Evolutionary conservation across 1,140 invertebrate species (phyloP).

Genomic region (Mizuhopecten yessoensis): DNA sequence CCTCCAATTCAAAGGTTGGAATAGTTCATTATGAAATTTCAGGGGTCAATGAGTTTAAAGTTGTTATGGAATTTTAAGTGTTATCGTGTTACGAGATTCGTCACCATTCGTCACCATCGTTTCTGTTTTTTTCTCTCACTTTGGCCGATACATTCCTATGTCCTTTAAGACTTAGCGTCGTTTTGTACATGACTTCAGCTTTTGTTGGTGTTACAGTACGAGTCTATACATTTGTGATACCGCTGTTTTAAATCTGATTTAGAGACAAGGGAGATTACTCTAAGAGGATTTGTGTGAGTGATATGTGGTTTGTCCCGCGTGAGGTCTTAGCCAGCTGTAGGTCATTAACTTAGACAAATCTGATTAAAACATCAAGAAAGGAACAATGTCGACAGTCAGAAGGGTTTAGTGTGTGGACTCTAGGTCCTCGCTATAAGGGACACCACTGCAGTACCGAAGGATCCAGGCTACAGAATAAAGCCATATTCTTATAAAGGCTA

Average conservation of each 20-base stretch:
- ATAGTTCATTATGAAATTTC: too few species aligned
- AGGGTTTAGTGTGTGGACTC: not conserved
- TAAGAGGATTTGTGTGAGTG: slow-evolving; percentile 8
- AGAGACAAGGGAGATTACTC: slow-evolving; percentile 9
- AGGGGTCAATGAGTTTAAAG: too few species aligned
- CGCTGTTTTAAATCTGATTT: not conserved
- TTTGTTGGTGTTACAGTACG: not conserved
- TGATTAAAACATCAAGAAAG: not conserved
- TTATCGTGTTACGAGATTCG: too few species aligned
- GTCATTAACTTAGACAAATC: not conserved
- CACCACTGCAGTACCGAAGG: too few species aligned
- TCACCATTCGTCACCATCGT: too few species aligned
- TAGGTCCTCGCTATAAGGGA: not conserved
- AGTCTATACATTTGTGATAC: too few species aligned
- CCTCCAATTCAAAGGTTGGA: too few species aligned
- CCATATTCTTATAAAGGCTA: too few species aligned
- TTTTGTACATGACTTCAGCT: not conserved
- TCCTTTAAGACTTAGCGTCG: not conserved
- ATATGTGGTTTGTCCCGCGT: not conserved
- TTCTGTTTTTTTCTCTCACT: not conserved
- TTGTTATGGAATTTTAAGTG: too few species aligned
- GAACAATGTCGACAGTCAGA: not conserved
- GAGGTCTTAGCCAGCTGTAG: not conserved
- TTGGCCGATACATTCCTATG: not conserved
- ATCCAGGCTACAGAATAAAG: too few species aligned